phyloP scores from a whole-genome alignment of 64 coral and sea anemone species.

The Actinia equina region DNA sequence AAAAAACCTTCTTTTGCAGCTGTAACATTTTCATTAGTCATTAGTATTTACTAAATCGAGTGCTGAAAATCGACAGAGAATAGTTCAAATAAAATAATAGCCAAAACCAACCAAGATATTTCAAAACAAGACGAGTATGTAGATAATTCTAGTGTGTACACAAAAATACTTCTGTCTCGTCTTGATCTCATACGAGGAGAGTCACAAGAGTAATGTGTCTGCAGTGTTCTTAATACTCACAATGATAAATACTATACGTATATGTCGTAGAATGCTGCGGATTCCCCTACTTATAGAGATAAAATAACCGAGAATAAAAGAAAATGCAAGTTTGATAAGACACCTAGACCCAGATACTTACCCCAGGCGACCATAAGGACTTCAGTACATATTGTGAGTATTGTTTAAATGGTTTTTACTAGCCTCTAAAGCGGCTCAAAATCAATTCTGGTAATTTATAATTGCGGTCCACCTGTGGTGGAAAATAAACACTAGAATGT shows the following conservation, averaged over 20 bases:
- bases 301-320: neutral
- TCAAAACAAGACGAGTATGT: neutral
- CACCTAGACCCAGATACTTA: neutral
- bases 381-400: neutral
- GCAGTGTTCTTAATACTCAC: neutral
- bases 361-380: neutral
- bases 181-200: neutral
- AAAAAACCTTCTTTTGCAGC: too few relatives aligned
- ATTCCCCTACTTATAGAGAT: neutral
- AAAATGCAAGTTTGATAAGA: neutral
- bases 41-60: too few relatives aligned
- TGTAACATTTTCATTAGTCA: too few relatives aligned
- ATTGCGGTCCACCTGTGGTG: neutral
- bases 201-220: neutral
- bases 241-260: neutral
- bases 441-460: neutral
- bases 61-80: too few relatives aligned
- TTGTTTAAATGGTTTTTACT: neutral
- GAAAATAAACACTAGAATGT: neutral
- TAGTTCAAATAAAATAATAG: too few relatives aligned
- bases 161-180: neutral
- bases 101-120: too few relatives aligned
- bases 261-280: neutral
- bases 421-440: neutral
- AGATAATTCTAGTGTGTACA: neutral